Conservation (phyloP, 2,888 invertebrate species). For the Drepana falcataria region DNA sequence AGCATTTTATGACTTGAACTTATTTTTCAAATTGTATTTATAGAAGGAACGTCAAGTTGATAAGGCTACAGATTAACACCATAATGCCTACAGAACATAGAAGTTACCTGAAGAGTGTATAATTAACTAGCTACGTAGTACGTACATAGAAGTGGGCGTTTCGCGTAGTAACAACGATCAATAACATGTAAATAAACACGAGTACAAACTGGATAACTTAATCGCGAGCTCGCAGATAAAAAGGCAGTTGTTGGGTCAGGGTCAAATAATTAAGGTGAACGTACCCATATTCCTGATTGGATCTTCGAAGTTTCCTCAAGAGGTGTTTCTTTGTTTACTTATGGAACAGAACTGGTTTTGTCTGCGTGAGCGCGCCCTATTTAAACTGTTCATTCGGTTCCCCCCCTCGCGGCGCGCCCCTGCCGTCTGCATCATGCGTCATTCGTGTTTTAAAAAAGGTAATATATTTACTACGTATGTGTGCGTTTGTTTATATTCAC, state of each 20-base stretch:
- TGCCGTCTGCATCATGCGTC: constrained; percentile 44
- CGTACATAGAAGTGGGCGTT: no score
- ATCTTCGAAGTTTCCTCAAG: constrained; percentile 30
- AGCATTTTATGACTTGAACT: no score
- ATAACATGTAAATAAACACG: no score
- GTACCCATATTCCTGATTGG: constrained; percentile 59
- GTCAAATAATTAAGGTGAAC: constrained; percentile 31
- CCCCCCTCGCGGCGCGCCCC: constrained; percentile 22
- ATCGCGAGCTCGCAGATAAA: no score
- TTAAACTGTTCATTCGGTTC: constrained; percentile 49
- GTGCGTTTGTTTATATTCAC: constrained; percentile 13
- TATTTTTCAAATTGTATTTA: no score
- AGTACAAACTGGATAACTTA: no score
- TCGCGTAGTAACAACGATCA: no score
- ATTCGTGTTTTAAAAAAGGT: constrained; percentile 15
- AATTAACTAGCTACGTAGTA: no score
- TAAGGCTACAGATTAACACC: no score
- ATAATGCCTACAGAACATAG: no score
- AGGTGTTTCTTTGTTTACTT: constrained; percentile 57
- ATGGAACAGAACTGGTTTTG: constrained; percentile 59
- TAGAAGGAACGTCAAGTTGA: no score
- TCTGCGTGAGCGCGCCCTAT: constrained; percentile 52
- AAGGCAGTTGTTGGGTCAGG: not conserved
- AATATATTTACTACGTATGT: constrained; percentile 8
- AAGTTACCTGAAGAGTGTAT: no score